Conservation (phyloP, 2,113 vertebrate genomes). For the Lipotes vexillifer region DNA sequence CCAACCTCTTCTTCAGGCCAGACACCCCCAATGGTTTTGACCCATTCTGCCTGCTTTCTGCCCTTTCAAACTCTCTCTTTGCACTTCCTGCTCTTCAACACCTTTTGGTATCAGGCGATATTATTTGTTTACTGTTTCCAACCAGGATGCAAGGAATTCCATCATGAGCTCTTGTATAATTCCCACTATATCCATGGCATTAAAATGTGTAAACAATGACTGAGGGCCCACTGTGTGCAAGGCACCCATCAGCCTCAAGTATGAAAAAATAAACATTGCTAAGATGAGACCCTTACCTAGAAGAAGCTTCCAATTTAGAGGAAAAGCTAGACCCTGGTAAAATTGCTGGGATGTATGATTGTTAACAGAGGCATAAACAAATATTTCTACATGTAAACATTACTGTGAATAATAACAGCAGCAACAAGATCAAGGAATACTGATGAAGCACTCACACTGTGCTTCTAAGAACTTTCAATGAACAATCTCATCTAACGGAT, state of each 20-base stretch:
- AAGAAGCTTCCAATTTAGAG: background rate
- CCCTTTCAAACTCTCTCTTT: background rate
- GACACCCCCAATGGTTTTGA: background rate
- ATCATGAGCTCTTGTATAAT: background rate
- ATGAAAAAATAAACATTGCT: background rate
- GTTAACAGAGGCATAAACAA: background rate
- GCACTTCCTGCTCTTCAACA: background rate
- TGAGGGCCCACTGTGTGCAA: background rate
- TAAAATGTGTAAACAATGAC: background rate
- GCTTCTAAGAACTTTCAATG: background rate
- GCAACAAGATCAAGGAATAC: background rate
- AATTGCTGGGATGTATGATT: background rate
- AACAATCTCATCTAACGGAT: too few species aligned
- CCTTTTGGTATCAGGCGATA: background rate
- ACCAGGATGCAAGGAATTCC: background rate
- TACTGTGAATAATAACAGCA: background rate
- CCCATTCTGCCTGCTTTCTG: background rate
- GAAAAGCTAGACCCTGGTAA: background rate
- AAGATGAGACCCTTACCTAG: background rate
- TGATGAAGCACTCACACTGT: background rate
- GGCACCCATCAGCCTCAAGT: background rate
- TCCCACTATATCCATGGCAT: background rate
- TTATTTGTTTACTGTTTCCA: background rate
- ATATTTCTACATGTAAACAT: too few species aligned
- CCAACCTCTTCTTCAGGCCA: background rate